These are phyloP conservation scores for Hexactinellida sp. DNA, from an alignment of 37 sponge, comb jelly and placozoan species.

Conservation along the genomic window DNA sequence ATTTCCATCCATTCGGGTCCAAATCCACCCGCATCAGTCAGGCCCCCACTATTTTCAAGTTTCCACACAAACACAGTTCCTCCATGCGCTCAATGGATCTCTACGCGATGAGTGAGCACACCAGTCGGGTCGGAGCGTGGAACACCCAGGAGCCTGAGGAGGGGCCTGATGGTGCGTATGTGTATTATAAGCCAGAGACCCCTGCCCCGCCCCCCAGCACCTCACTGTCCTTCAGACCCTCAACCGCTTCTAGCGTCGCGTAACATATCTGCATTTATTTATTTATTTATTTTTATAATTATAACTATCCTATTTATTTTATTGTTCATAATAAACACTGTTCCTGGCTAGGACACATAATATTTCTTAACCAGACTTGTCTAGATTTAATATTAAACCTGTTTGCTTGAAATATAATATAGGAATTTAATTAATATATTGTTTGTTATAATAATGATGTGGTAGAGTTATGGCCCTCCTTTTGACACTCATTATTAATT, in stretches of 20 bases:
- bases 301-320: neutral
- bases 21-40: neutral
- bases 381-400: neutral
- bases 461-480: no score
- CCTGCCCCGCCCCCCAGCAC: slow-evolving; percentile 1
- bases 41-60: neutral
- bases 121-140: neutral
- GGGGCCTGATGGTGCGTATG: neutral
- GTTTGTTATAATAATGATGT: no score
- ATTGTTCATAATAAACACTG: neutral
- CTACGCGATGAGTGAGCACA: neutral
- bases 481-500: no score
- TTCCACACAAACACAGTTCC: neutral
- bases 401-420: no score
- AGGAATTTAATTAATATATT: no score
- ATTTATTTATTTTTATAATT: neutral
- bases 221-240: neutral
- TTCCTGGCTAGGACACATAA: no score
- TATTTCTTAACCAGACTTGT: neutral
- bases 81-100: neutral
- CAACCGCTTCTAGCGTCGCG: neutral
- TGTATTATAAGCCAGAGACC: neutral
- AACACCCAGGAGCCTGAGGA: neutral
- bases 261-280: neutral
- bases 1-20: neutral